Base-by-base conservation (phyloP, 2,888 invertebrate species). In the Microctonus aethiopoides region DNA sequence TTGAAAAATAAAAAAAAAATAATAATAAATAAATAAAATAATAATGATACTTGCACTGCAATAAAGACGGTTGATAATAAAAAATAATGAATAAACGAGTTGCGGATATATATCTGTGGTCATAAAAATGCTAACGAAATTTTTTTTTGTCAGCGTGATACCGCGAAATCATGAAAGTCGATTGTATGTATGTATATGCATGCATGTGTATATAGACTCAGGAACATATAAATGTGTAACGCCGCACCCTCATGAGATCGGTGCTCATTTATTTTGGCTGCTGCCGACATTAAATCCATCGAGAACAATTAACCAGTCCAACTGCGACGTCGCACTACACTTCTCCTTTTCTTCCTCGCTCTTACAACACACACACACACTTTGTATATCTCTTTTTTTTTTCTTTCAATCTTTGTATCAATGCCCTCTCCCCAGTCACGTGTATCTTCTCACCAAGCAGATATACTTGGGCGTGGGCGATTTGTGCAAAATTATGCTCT, bases 231-330 rank as follows among this genome's bases (percentile, higher is more conserved):
- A 20, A 20, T 52, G 34, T 29, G 32, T 41, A 63, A 46, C 51
- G 71, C 62, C 69, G 67, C 72, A 68, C 65, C 75, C 76, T 74
- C 68, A 69, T 67, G 70, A 68, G 60, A 54, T 54, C 74, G 73
- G 75, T 74, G 70, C 76, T 78, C 77, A 78, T 80, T 81, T 79
- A 78, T 78, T 71, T 77, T 73, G 73, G 56, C 56, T 56, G 74
- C 60, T 70, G 68, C 67, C 73, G 75, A 76, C 76, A 74, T 79
- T 81, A 80, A 80, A 79, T 80, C 77, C 77, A 78, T 80, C 77
- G 75, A 52, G 57, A 77, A 79, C 79, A 81, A 81, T 81, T 81
- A 81, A 81, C 75, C 68, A 74, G 63, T 63, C 32, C 22, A 26
- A 52, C 20, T 32, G 41, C n/a, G n/a, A n/a, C 29, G 20, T 63